Conservation (phyloP, 1,140 invertebrate genomes). For the Laupala kohalensis region DNA sequence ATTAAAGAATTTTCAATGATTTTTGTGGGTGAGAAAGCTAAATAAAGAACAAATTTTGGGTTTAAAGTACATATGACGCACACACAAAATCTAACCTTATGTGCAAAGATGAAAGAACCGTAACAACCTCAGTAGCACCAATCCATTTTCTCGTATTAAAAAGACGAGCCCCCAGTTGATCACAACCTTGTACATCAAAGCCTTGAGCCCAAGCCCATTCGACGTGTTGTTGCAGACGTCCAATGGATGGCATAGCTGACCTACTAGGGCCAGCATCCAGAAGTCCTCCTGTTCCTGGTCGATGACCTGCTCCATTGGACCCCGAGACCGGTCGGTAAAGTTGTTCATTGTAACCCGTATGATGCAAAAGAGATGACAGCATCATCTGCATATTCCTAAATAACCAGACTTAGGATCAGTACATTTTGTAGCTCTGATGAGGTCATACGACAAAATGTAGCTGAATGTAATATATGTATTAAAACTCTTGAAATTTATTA, state of each 20-base stretch:
- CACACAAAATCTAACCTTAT: too few relatives aligned
- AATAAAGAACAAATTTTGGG: too few relatives aligned
- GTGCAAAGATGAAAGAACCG: conserved; percentile 59
- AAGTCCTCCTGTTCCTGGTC: conserved; percentile 17
- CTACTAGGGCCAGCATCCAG: conserved; percentile 35
- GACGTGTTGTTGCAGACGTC: conserved; percentile 66
- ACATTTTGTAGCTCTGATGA: too few relatives aligned
- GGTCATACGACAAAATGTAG: too few relatives aligned
- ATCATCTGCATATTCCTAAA: conserved; percentile 80
- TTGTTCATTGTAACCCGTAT: conserved; percentile 52
- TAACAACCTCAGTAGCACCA: conserved; percentile 74
- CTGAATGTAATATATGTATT: too few relatives aligned
- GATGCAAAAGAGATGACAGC: conserved; percentile 62
- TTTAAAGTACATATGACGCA: too few relatives aligned
- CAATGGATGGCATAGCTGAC: conserved; percentile 68
- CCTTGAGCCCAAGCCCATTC: conserved; percentile 78
- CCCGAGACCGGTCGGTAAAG: conserved; percentile 32
- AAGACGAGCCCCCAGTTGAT: conserved; percentile 66
- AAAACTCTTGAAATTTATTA: too few relatives aligned
- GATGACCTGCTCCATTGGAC: conserved; percentile 28
- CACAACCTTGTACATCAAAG: conserved; percentile 72
- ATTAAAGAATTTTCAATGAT: too few relatives aligned
- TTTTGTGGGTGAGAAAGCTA: too few relatives aligned
- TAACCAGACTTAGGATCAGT: too few relatives aligned
- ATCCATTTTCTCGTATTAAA: conserved; percentile 86